Conservation (phyloP, 2,797 vertebrate genomes). For the Aplochiton taeniatus region DNA sequence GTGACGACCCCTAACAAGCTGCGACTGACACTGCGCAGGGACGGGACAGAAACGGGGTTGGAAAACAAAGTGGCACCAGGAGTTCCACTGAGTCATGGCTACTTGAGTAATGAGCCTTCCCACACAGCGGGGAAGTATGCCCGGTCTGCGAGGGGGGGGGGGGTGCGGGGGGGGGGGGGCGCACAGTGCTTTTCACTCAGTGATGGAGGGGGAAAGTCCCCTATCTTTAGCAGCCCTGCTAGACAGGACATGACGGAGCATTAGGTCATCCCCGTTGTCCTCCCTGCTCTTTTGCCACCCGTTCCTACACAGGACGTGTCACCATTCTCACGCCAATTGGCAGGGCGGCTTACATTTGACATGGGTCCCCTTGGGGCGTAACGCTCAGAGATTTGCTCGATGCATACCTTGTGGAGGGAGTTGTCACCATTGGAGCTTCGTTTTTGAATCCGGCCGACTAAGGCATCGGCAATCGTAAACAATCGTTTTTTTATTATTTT, state of each 20-base stretch:
- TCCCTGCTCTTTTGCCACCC: conserved; percentile 54
- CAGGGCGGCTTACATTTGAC: no score
- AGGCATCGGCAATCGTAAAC: no score
- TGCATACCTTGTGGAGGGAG: neutral
- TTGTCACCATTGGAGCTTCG: neutral
- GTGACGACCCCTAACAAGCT: conserved; percentile 58
- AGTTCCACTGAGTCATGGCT: conserved; percentile 54
- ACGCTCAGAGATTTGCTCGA: no score
- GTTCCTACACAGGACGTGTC: conserved; percentile 2
- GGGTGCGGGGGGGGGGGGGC: no score
- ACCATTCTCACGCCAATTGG: conserved; percentile 26
- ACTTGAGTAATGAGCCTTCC: conserved; percentile 56
- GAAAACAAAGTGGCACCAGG: conserved; percentile 44
- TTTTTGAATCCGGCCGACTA: conserved; percentile 10
- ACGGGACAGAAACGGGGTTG: conserved; percentile 52
- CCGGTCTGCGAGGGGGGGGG: conserved; percentile 44
- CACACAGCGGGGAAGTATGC: conserved; percentile 43
- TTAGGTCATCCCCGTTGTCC: conserved; percentile 68
- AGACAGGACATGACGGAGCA: conserved; percentile 74
- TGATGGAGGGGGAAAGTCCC: conserved; percentile 38
- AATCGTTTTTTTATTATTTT: no score
- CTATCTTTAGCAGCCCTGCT: conserved; percentile 61
- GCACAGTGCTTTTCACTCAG: conserved; percentile 38
- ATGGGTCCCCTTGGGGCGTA: no score
- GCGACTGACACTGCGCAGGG: conserved; percentile 63